Percentiles rank a stretch among this genome's conserved stretches.
These are phyloP conservation scores for Stictonetta naevosa DNA, from an alignment of 2,113 vertebrate genomes.

Conservation along the genomic window DNA sequence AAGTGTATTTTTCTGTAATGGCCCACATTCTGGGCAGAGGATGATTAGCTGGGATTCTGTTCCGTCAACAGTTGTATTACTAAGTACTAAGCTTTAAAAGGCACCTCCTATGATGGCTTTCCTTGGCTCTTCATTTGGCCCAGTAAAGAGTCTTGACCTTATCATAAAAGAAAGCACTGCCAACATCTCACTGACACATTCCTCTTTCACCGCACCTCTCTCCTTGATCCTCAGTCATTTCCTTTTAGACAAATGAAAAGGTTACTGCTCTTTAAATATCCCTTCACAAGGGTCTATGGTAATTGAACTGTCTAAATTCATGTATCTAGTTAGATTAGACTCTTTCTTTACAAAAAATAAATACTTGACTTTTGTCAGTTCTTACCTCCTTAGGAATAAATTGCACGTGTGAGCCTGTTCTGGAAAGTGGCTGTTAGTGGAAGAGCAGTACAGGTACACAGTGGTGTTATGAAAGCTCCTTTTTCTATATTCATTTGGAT, in stretches of 20 bases:
- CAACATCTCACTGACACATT: not conserved
- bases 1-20: not conserved
- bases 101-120: not conserved
- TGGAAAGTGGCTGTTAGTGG: slow-evolving; percentile 1
- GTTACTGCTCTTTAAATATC: slow-evolving; percentile 19
- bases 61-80: not conserved
- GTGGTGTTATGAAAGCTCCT: not conserved
- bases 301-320: slow-evolving; percentile 53
- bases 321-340: slow-evolving; percentile 22
- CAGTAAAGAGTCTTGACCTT: not conserved
- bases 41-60: not conserved
- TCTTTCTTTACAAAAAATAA: slow-evolving; percentile 18
- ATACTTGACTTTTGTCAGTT: slow-evolving; percentile 22
- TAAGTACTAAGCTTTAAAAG: not conserved
- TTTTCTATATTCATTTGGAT: not conserved
- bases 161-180: not conserved
- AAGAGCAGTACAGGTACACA: not conserved
- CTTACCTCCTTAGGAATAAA: slow-evolving; percentile 16
- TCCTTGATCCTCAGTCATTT: not conserved
- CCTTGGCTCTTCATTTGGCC: not conserved
- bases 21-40: not conserved
- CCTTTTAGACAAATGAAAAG: slow-evolving; percentile 20
- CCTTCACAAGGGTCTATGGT: slow-evolving; percentile 11
- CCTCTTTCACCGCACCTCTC: not conserved
- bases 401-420: not conserved